Base-by-base conservation (phyloP, 2,113 vertebrate species). In the Gasterosteus aculeatus region DNA sequence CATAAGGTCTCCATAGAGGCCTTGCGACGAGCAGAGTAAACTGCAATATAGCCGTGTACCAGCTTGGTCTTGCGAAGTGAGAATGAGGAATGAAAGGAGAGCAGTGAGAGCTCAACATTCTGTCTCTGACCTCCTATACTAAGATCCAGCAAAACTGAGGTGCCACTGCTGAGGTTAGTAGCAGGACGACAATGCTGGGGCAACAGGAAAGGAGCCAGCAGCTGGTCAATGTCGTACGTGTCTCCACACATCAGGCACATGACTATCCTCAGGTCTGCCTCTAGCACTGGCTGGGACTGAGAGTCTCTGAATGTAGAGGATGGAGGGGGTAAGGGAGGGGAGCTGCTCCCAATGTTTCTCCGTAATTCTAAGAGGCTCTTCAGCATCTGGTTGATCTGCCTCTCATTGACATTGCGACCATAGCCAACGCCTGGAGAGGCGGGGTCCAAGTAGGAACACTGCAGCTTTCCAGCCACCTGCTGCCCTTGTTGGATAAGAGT, bases 191-290 rank as follows among this genome's bases (percentile, higher is more conserved):
- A 98, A 59, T 94, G 87, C 57, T 95, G 96, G 10, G 96, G 95
- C 68, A 96, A 94, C 46, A 99, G 92, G 61, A 98, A 93, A 29
- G 97, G 96, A 14, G 94, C 87, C 3, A 99, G 95, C 19, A 99
- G 92, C 60, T 99, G 97, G 0, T 99, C 97, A 0, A 95, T 85
- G 54, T 94, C 92, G 39, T 95, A 96, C 0, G 95, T 93, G 68
- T 99, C 98, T 8, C 97, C 98, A 68, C 98, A 99, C 97, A 99
- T 98, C 70, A 99, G 80, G 85, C 98, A 99, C 95, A 97, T 94
- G 39, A 96, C 96, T 22, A 99, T 93, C 2, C 96, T 94, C 2
- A 99, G 93, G 29, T 98, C 97, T 0, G 93, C 88, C 5, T 99
- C 98, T 0, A 89, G 88, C 39, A 70, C 56, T 44, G 91, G 88